Percentiles rank a stretch among this genome's conserved stretches.
Evolutionary conservation across 2,888 invertebrate genomes (phyloP).

Genomic region (Acleris holmiana): DNA sequence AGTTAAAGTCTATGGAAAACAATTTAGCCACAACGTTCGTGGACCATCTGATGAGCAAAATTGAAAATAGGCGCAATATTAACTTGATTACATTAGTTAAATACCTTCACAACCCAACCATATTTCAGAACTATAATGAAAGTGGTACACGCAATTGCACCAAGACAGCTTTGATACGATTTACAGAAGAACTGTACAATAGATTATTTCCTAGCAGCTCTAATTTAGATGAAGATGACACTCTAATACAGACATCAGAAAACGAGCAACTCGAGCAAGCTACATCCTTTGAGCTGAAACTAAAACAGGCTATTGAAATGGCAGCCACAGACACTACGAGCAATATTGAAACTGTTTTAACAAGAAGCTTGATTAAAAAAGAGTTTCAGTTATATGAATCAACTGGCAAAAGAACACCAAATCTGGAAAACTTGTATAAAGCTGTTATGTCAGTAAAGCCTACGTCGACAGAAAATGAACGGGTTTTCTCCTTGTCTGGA

Average conservation of each 20-base stretch:
- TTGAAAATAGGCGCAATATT: constrained; percentile 1
- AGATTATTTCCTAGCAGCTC: too few species aligned
- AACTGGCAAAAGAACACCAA: constrained; percentile 5
- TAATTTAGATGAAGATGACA: too few species aligned
- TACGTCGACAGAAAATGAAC: too few species aligned
- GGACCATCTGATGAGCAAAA: not conserved
- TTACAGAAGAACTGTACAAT: not conserved
- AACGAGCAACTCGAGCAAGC: too few species aligned
- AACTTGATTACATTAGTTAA: not conserved
- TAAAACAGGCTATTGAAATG: too few species aligned
- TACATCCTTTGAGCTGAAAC: too few species aligned
- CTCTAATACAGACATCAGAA: too few species aligned
- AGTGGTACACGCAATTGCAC: constrained; percentile 4
- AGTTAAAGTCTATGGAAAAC: not conserved
- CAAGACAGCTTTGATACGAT: constrained; percentile 2
- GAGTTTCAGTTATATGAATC: constrained; percentile 5
- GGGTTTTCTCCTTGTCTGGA: too few species aligned
- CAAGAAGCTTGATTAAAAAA: too few species aligned
- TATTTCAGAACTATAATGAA: constrained; percentile 6
- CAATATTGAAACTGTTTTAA: too few species aligned
- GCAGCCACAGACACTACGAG: too few species aligned
- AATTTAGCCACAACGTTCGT: constrained; percentile 1
- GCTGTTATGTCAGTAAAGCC: not conserved
- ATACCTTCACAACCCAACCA: not conserved
- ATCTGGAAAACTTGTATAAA: constrained; percentile 3